Conservation (phyloP, 2,888 invertebrate species). For the Argyresthia albistria region DNA sequence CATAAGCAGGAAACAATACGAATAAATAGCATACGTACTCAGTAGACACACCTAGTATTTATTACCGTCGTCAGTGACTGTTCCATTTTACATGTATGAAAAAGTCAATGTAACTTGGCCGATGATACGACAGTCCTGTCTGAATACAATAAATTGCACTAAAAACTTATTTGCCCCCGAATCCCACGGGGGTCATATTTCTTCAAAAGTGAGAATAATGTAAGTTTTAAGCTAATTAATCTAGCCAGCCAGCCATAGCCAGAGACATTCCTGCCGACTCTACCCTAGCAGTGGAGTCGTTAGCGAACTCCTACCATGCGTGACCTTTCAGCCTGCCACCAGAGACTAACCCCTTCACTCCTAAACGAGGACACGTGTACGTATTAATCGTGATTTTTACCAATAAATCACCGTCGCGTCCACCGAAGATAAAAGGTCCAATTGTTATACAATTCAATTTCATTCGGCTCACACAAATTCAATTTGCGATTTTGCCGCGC, state of each 20-base stretch:
- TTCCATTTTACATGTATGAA: too few species aligned
- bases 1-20: too few species aligned
- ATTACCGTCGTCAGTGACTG: too few species aligned
- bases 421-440: conserved; percentile 29
- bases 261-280: background rate
- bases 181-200: too few species aligned
- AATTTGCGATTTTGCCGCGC: conserved; percentile 19
- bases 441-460: conserved; percentile 39
- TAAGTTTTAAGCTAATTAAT: too few species aligned
- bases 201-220: too few species aligned
- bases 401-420: conserved; percentile 23
- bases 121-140: too few species aligned
- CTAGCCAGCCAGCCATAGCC: too few species aligned
- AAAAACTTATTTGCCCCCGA: too few species aligned
- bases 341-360: conserved; percentile 40
- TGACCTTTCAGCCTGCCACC: conserved; percentile 29
- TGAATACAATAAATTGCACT: too few species aligned
- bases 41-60: background rate
- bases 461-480: conserved; percentile 17
- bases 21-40: background rate
- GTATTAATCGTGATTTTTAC: conserved; percentile 62
- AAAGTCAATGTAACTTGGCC: too few species aligned
- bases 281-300: conserved; percentile 27
- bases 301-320: conserved; percentile 49
- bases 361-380: conserved; percentile 65